phyloP scores from a whole-genome alignment of 2,113 vertebrate species.

The Trinectes maculatus region DNA sequence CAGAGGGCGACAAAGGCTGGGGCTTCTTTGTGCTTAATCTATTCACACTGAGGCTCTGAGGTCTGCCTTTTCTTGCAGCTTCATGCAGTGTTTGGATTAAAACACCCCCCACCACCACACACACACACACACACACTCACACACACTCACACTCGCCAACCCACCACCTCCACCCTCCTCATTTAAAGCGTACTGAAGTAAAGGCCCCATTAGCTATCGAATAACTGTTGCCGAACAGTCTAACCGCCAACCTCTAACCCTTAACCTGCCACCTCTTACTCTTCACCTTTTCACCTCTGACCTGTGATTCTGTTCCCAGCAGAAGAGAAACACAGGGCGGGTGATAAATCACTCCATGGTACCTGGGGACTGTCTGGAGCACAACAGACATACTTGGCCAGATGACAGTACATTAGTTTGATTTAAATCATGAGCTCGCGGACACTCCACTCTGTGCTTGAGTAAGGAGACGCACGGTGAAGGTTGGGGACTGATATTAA shows the following conservation, averaged over 20 bases:
- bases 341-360: conserved; percentile 8
- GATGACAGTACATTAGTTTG: conserved; percentile 22
- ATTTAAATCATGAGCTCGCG: conserved; percentile 21
- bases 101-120: neutral
- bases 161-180: conserved; percentile 23
- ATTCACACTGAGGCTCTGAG: conserved; percentile 37
- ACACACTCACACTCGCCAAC: neutral
- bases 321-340: neutral
- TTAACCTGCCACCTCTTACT: conserved; percentile 3
- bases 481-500: conserved; percentile 31
- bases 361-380: conserved; percentile 2
- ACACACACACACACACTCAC: too few species aligned
- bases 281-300: conserved; percentile 15
- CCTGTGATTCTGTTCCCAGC: neutral
- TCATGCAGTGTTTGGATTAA: conserved; percentile 33
- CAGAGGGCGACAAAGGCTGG: conserved; percentile 38
- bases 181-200: conserved; percentile 36
- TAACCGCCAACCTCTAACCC: conserved; percentile 24
- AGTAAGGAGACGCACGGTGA: conserved; percentile 26
- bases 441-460: conserved; percentile 13
- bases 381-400: neutral
- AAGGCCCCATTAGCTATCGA: conserved; percentile 30
- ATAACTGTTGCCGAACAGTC: conserved; percentile 17
- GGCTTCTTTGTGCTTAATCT: conserved; percentile 53
- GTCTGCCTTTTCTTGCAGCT: conserved; percentile 40